Conservation (phyloP, 2,113 vertebrate species). For the Vidua chalybeata region DNA sequence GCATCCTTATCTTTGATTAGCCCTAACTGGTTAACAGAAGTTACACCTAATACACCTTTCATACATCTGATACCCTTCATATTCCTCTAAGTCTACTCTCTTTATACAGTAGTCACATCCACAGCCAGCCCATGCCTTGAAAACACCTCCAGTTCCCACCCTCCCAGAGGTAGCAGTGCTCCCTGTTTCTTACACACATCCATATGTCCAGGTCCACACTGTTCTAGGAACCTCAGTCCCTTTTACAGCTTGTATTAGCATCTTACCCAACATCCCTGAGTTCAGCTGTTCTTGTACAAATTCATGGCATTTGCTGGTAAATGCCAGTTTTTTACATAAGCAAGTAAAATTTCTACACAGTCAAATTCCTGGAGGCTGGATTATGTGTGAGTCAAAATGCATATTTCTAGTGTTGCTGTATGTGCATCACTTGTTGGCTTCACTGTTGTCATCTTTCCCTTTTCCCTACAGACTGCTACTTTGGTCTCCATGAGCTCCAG, state of each 20-base stretch:
- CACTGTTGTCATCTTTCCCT: not conserved
- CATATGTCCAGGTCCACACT: not conserved
- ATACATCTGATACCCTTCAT: not conserved
- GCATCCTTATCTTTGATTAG: not conserved
- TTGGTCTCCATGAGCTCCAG: not conserved
- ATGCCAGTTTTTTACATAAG: not conserved
- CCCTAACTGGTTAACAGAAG: not conserved
- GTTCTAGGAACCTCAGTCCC: not conserved
- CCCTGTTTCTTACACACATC: not conserved
- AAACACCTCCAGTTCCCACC: not conserved
- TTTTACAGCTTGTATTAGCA: not conserved
- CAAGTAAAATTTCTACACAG: not conserved
- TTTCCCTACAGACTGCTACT: not conserved
- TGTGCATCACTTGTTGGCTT: not conserved
- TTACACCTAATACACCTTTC: not conserved
- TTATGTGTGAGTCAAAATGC: slow-evolving; percentile 3
- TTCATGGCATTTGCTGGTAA: not conserved
- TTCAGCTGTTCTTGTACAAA: not conserved
- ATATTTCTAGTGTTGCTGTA: not conserved
- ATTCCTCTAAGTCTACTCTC: not conserved
- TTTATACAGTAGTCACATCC: not conserved
- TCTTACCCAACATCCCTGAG: not conserved
- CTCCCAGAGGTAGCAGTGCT: not conserved
- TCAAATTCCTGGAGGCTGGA: slow-evolving; percentile 10
- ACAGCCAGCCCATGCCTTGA: not conserved